phyloP scores from a whole-genome alignment of 2,888 invertebrate species.

The Stenchaetothrips biformis region DNA sequence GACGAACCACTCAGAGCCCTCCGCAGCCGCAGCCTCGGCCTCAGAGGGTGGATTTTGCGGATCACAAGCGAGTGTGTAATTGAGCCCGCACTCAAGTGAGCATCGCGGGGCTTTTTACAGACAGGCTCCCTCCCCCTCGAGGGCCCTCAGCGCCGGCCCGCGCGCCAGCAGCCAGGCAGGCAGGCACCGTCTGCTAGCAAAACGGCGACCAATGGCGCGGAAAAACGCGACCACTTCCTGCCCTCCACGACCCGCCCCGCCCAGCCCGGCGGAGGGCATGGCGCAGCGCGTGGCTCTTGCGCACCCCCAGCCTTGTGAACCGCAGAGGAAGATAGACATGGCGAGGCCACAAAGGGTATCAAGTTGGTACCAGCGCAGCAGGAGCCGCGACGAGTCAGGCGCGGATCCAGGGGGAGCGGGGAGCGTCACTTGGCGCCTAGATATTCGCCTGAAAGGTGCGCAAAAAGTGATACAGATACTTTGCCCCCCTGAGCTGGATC shows the following conservation, averaged over 20 bases:
- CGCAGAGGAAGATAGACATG: not conserved
- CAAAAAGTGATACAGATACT: no score
- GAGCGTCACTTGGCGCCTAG: no score
- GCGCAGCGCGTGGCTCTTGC: not conserved
- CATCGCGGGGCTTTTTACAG: constrained; percentile 25
- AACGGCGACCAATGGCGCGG: constrained; percentile 20
- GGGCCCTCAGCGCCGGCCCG: not conserved
- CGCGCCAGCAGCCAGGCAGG: not conserved
- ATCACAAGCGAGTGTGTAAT: constrained; percentile 22
- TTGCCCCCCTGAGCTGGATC: no score
- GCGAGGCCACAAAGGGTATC: not conserved
- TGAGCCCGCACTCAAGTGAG: constrained; percentile 22
- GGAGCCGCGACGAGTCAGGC: no score
- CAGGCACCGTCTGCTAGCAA: constrained; percentile 22
- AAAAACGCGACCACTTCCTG: constrained; percentile 15
- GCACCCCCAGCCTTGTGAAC: not conserved
- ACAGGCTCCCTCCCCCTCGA: not conserved
- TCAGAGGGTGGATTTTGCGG: constrained; percentile 11
- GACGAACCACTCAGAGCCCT: no score
- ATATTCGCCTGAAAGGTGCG: no score
- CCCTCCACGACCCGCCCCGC: not conserved
- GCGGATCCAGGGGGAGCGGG: no score
- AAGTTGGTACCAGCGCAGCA: no score
- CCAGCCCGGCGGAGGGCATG: not conserved
- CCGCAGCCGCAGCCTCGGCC: no score